Conservation (phyloP, 2,113 vertebrate genomes). For the Gavia stellata region DNA sequence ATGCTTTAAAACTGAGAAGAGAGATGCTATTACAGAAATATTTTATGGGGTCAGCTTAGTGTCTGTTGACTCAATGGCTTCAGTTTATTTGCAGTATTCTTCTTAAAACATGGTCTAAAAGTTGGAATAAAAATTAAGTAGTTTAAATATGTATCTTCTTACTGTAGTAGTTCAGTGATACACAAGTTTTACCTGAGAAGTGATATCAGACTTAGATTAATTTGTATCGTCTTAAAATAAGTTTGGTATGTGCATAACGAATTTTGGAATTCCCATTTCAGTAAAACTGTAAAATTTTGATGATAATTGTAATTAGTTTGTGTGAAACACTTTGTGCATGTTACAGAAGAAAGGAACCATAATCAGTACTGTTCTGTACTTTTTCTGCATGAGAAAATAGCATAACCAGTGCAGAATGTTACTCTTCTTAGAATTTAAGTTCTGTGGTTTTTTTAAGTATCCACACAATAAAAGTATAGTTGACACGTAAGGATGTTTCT, state of each 20-base stretch:
- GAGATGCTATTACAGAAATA: background rate
- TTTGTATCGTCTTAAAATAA: background rate
- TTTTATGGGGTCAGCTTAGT: background rate
- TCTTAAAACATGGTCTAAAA: background rate
- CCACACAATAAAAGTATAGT: conserved; percentile 17
- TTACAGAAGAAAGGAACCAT: background rate
- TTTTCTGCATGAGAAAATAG: conserved; percentile 13
- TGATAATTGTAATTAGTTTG: background rate
- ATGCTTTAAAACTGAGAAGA: background rate
- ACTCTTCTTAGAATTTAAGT: background rate
- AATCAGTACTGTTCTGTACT: background rate
- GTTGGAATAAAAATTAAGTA: background rate
- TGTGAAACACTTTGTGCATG: background rate
- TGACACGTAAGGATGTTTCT: background rate
- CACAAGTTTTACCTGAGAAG: background rate
- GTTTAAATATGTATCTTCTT: background rate
- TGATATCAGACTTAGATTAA: background rate
- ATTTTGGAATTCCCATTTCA: background rate
- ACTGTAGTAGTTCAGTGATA: background rate
- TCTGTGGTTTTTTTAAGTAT: background rate
- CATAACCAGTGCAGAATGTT: background rate
- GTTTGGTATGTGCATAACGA: background rate
- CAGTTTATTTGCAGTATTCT: background rate
- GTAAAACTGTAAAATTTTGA: background rate
- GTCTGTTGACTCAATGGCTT: background rate